phyloP scores from a whole-genome alignment of 2,888 invertebrate genomes.

The Noctua janthina region DNA sequence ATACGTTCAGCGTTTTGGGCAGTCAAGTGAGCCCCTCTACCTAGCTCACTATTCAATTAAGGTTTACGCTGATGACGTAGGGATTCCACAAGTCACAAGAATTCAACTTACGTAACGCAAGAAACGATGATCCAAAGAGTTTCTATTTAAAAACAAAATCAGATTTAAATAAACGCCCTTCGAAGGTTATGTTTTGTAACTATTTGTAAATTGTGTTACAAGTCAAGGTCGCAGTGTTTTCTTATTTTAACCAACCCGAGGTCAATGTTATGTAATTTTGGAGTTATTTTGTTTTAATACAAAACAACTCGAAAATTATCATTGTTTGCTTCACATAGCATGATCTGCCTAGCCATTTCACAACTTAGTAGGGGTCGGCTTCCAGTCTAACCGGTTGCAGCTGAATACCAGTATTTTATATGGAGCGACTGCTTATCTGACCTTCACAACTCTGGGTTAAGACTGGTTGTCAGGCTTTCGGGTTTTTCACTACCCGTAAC shows the following conservation, averaged over 20 bases:
- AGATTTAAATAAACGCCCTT: constrained; percentile 52
- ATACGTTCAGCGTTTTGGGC: not conserved
- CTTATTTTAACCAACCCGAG: constrained; percentile 12
- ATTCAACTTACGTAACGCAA: not conserved
- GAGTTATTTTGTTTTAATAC: constrained; percentile 5
- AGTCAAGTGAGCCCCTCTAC: not conserved
- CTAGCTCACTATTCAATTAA: not conserved
- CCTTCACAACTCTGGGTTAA: not conserved
- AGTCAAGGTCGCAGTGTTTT: constrained; percentile 34
- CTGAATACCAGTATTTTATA: not conserved
- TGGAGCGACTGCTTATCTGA: not conserved
- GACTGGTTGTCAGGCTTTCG: not conserved
- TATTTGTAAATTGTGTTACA: constrained; percentile 31
- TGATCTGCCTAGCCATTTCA: not conserved
- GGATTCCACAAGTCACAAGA: not conserved
- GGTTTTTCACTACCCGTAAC: not conserved
- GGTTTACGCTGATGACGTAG: not conserved
- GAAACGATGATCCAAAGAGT: not conserved
- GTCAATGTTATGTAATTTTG: constrained; percentile 33
- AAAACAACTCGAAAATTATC: not conserved
- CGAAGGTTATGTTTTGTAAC: constrained; percentile 48
- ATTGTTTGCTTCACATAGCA: not conserved
- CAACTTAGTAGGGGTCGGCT: not conserved
- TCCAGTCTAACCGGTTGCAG: not conserved
- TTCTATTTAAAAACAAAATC: constrained; percentile 41